Evolutionary conservation across 2,113 vertebrate species (phyloP).

Genomic region (Spilogale gracilis): DNA sequence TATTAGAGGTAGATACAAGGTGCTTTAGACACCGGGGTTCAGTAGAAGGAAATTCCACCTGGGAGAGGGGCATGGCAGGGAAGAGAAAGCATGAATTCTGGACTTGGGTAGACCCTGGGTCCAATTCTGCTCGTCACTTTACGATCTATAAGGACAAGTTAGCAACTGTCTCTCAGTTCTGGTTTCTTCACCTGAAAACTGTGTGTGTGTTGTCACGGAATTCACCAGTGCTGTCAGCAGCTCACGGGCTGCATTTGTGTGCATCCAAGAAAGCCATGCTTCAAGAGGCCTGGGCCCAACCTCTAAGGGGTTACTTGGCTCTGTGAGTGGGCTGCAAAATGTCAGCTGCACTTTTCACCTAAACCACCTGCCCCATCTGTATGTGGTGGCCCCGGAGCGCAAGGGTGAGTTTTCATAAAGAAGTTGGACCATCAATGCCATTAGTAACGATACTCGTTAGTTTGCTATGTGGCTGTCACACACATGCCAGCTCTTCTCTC

Average conservation of each 20-base stretch:
- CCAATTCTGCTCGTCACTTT: not conserved
- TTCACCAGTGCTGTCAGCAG: fast-evolving
- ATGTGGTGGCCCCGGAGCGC: not conserved
- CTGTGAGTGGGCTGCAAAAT: too few species aligned
- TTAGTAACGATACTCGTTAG: not conserved
- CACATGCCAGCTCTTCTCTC: not conserved
- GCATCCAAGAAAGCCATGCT: not conserved
- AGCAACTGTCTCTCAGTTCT: not conserved
- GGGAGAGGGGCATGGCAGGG: not conserved
- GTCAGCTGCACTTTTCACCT: not conserved
- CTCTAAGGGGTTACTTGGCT: not conserved
- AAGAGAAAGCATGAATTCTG: not conserved
- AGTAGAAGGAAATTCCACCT: not conserved
- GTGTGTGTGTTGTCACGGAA: not conserved
- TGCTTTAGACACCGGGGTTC: not conserved
- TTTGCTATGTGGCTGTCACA: not conserved
- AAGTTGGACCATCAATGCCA: not conserved
- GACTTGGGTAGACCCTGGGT: not conserved
- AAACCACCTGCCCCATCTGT: not conserved
- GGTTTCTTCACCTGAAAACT: not conserved
- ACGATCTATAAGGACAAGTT: not conserved
- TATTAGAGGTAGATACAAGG: not conserved
- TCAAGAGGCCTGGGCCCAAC: not conserved
- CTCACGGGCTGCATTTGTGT: not conserved
- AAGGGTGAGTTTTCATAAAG: not conserved